Evolutionary conservation across 1,140 invertebrate genomes (phyloP).

Genomic region (Eulimnadia texana): DNA sequence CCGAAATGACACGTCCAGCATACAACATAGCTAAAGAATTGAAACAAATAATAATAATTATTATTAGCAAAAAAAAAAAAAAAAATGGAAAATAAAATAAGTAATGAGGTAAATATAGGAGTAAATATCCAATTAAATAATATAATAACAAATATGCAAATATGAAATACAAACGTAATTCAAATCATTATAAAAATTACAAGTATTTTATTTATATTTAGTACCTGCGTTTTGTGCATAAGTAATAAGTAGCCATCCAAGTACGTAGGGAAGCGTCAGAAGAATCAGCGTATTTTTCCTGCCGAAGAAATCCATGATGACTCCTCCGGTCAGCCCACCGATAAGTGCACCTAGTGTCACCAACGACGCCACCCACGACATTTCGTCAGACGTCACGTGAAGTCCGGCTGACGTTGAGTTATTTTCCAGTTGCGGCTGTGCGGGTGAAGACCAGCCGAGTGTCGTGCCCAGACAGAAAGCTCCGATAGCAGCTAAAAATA

Average conservation of each 20-base stretch:
- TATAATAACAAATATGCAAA: too few relatives aligned
- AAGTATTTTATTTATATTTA: neutral
- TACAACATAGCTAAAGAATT: constrained; percentile 39
- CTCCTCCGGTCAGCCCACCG: constrained; percentile 40
- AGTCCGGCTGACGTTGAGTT: neutral
- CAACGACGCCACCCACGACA: constrained; percentile 8
- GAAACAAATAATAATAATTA: too few relatives aligned
- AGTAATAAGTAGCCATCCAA: constrained; percentile 50
- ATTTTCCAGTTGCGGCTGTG: constrained; percentile 9
- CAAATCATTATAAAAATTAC: neutral
- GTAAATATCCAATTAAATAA: too few relatives aligned
- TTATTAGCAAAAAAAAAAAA: too few relatives aligned
- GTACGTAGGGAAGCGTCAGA: constrained; percentile 40
- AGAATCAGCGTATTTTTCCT: constrained; percentile 43
- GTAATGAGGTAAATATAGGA: too few relatives aligned
- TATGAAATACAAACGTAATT: neutral
- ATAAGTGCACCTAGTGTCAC: constrained; percentile 17
- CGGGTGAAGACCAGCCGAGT: constrained; percentile 12
- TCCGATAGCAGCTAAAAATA: constrained; percentile 2
- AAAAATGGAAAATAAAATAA: too few relatives aligned
- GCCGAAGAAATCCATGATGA: constrained; percentile 49
- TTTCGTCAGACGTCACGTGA: neutral
- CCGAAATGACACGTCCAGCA: constrained; percentile 48
- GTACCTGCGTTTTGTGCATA: constrained; percentile 28
- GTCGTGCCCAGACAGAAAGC: constrained; percentile 10